These are phyloP conservation scores for Battus philenor DNA, from an alignment of 1,140 invertebrate genomes.

Conservation along the genomic window DNA sequence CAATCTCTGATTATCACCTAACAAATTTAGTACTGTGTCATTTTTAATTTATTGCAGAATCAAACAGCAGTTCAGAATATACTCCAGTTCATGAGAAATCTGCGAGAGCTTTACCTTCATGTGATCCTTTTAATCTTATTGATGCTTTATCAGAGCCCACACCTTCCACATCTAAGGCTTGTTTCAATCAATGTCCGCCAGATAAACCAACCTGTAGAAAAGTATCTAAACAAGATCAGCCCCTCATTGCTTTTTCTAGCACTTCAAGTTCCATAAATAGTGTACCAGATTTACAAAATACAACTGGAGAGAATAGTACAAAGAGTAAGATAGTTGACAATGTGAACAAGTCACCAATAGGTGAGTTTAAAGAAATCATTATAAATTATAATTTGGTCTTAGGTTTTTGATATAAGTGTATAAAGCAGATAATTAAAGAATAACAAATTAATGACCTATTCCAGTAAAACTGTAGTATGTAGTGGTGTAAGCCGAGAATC, in stretches of 20 bases:
- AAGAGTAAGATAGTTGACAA: slow-evolving; percentile 32
- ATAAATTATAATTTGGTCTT: neutral
- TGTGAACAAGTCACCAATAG: slow-evolving; percentile 23
- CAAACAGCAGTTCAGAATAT: slow-evolving; percentile 21
- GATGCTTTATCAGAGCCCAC: slow-evolving; percentile 49
- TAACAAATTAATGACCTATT: neutral
- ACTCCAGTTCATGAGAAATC: slow-evolving; percentile 44
- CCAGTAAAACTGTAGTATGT: no score
- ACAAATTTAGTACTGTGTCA: no score
- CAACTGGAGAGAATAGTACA: slow-evolving; percentile 26
- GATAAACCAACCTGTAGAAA: slow-evolving; percentile 30
- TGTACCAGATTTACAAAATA: slow-evolving; percentile 26
- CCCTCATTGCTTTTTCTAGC: slow-evolving; percentile 51
- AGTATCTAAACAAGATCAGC: slow-evolving; percentile 34
- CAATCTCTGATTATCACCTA: no score
- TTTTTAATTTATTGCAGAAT: slow-evolving; percentile 32
- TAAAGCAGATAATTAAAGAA: neutral
- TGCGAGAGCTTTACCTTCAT: slow-evolving; percentile 4
- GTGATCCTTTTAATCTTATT: slow-evolving; percentile 34
- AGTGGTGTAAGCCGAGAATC: no score
- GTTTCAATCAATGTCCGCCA: slow-evolving; percentile 26
- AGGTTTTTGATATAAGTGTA: neutral
- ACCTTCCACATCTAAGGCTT: slow-evolving; percentile 45
- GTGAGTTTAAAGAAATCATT: slow-evolving; percentile 20
- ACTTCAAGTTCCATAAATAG: slow-evolving; percentile 47